Percentiles rank a stretch among this genome's conserved stretches.
phyloP scores from a whole-genome alignment of 2,888 invertebrate species.

The Philopedon plagiatum region DNA sequence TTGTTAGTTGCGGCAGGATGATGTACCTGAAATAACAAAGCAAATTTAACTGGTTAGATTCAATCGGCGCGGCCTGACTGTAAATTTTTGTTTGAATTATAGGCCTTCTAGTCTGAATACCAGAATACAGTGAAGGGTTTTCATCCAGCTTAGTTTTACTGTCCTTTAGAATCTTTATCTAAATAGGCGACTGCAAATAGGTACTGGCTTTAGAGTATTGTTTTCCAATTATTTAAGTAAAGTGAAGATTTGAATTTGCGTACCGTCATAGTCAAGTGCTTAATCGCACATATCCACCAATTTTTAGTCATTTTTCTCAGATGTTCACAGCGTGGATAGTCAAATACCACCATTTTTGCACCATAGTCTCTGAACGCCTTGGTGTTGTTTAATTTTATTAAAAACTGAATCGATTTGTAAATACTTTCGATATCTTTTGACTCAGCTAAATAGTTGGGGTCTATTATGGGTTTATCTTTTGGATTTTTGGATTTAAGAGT shows the following conservation, averaged over 20 bases:
- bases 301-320: conserved; percentile 3
- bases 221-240: no score
- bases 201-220: no score
- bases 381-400: conserved; percentile 13
- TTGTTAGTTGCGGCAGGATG: conserved; percentile 16
- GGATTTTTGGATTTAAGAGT: conserved; percentile 29
- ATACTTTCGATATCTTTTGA: conserved; percentile 18
- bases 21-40: neutral
- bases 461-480: conserved; percentile 18
- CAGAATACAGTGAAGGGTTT: no score
- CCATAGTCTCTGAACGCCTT: conserved; percentile 8
- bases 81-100: no score
- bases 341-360: neutral
- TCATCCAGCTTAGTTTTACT: no score
- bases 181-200: no score
- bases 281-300: conserved; percentile 30
- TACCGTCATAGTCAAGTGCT: conserved; percentile 9
- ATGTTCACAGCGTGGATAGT: conserved; percentile 20
- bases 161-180: no score
- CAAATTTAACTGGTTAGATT: neutral
- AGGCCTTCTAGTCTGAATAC: no score
- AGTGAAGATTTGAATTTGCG: neutral
- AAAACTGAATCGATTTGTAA: conserved; percentile 14
- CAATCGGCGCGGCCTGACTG: no score
- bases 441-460: conserved; percentile 17